A percentile compares a stretch with the other conserved stretches of the same genome.
Evolutionary conservation across 2,113 vertebrate genomes (phyloP).

Genomic region (Ptilonorhynchus violaceus): DNA sequence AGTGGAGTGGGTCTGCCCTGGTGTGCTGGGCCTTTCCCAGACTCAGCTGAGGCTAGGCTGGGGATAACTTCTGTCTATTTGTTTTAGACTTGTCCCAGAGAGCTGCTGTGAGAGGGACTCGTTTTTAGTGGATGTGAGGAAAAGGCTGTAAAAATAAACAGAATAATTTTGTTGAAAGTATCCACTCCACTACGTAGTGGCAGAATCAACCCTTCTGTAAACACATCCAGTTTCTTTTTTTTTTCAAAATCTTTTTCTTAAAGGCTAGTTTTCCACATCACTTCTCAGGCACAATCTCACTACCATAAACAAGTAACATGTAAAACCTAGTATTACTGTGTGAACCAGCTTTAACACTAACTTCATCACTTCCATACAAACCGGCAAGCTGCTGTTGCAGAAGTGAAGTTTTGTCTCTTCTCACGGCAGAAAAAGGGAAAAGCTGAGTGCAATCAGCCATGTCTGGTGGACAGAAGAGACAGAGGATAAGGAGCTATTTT

Average conservation of each 20-base stretch:
- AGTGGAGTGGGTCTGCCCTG: background rate
- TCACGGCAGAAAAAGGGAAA: background rate
- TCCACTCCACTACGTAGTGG: background rate
- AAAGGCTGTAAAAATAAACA: slow-evolving; percentile 27
- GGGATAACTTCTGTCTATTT: background rate
- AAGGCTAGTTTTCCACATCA: background rate
- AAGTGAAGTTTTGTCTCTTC: background rate
- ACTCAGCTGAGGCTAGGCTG: background rate
- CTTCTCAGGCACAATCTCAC: background rate
- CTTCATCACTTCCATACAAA: background rate
- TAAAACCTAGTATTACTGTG: background rate
- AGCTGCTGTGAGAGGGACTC: background rate
- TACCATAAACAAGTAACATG: background rate
- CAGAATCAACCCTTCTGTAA: background rate
- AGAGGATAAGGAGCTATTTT: background rate
- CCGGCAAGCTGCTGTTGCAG: background rate
- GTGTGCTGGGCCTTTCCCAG: background rate
- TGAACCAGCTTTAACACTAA: background rate
- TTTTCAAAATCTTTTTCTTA: background rate
- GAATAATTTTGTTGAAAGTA: slow-evolving; percentile 15
- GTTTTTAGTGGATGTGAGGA: background rate
- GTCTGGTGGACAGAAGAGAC: background rate
- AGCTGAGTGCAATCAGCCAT: background rate
- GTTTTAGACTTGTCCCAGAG: background rate
- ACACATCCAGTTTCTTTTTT: background rate